Conservation (phyloP, 1,140 invertebrate genomes). For the Physella acuta region DNA sequence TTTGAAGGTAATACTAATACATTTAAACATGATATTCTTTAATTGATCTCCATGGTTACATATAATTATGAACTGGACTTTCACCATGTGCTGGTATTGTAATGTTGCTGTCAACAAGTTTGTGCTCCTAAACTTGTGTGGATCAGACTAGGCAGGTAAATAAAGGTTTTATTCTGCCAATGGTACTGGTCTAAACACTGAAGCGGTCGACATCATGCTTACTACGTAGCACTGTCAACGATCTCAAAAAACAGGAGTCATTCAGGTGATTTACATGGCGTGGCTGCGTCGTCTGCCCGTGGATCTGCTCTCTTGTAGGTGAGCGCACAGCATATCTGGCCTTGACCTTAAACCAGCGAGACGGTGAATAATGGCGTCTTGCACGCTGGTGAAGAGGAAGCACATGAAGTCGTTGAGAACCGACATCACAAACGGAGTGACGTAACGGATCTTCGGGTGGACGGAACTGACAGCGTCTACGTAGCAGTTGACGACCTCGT, state of each 20-base stretch:
- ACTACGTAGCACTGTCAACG: too few relatives aligned
- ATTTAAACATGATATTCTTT: too few relatives aligned
- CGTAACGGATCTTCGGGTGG: constrained; percentile 32
- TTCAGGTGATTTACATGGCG: too few relatives aligned
- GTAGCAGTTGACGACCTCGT: constrained; percentile 32
- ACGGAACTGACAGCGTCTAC: constrained; percentile 26
- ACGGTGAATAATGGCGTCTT: neutral
- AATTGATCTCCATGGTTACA: too few relatives aligned
- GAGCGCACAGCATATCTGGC: constrained; percentile 3
- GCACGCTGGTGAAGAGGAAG: neutral
- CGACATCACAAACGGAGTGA: constrained; percentile 10
- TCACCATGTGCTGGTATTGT: neutral
- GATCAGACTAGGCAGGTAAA: neutral
- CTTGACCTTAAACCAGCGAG: neutral
- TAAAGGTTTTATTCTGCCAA: neutral
- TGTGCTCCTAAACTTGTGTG: neutral
- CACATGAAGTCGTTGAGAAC: constrained; percentile 11
- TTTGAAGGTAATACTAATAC: too few relatives aligned
- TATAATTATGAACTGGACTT: too few relatives aligned
- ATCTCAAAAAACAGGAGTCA: too few relatives aligned
- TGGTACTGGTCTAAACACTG: neutral
- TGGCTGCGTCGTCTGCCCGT: constrained; percentile 9
- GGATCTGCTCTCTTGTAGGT: neutral
- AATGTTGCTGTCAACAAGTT: neutral
- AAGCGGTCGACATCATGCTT: too few relatives aligned